These are phyloP conservation scores for Urocynchramus pylzowi DNA, from an alignment of 2,113 vertebrate genomes.

Conservation along the genomic window DNA sequence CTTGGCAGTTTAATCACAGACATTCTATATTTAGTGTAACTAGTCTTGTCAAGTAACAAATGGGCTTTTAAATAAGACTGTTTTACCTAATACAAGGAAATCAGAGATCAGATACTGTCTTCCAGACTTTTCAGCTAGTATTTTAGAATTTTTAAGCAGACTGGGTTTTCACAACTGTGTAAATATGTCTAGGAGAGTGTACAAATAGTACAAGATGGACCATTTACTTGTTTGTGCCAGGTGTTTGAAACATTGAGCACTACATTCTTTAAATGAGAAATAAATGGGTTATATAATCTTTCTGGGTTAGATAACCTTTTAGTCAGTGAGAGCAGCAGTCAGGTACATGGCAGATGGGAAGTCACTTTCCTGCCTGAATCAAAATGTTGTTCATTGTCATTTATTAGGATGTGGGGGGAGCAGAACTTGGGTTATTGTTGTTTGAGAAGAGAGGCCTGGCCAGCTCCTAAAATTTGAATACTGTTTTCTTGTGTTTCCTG, in stretches of 20 bases:
- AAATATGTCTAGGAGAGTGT: background rate
- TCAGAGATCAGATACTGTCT: background rate
- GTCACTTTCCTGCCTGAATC: background rate
- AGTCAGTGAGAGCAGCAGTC: background rate
- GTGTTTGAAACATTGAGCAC: background rate
- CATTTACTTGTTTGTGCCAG: background rate
- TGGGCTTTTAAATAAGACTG: background rate
- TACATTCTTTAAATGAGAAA: background rate
- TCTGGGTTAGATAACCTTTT: background rate
- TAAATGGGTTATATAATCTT: background rate
- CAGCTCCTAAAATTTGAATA: background rate
- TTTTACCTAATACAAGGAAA: background rate
- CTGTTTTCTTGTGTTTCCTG: background rate
- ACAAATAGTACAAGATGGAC: background rate
- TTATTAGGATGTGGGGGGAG: background rate
- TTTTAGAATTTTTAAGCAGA: background rate
- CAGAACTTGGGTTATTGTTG: background rate
- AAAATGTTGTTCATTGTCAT: rapidly evolving
- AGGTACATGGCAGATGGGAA: background rate
- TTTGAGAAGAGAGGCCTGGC: background rate
- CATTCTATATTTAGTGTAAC: background rate
- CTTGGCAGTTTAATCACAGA: background rate
- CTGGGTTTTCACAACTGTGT: background rate
- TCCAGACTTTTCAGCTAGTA: background rate
- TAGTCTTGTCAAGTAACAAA: background rate